Conservation (phyloP, 2,113 vertebrate species). For the Motacilla alba region DNA sequence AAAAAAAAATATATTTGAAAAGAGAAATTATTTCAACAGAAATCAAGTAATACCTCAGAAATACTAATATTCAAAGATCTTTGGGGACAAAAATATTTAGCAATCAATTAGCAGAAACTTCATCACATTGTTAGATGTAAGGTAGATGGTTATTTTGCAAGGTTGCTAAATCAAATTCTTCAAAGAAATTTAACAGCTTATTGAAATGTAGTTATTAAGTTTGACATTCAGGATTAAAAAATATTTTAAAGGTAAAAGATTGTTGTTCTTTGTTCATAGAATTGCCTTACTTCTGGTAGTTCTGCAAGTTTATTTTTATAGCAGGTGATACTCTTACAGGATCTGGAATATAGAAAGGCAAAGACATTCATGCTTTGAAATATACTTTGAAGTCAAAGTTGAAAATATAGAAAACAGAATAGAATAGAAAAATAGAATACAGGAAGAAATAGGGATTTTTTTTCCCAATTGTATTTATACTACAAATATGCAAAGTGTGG, state of each 20-base stretch:
- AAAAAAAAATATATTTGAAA: not conserved
- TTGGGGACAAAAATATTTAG: not conserved
- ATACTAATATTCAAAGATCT: not conserved
- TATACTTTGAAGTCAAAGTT: not conserved
- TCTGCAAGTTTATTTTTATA: not conserved
- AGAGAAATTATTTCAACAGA: not conserved
- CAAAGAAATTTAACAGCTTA: not conserved
- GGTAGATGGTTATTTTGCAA: not conserved
- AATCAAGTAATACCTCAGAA: not conserved
- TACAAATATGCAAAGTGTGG: not conserved
- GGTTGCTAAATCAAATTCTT: not conserved
- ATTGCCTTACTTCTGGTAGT: not conserved
- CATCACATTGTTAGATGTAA: not conserved
- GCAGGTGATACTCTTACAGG: not conserved
- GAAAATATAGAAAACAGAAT: not conserved
- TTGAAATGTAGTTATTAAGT: not conserved
- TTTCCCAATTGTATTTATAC: not conserved
- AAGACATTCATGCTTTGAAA: not conserved
- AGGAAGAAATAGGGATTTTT: not conserved
- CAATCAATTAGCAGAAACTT: not conserved
- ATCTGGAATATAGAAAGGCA: not conserved
- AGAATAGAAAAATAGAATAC: not conserved
- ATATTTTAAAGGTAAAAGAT: not conserved
- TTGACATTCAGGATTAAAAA: not conserved
- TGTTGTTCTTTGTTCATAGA: not conserved